Evolutionary conservation across 2,113 vertebrate species (phyloP).

Genomic region (Albula goreensis): DNA sequence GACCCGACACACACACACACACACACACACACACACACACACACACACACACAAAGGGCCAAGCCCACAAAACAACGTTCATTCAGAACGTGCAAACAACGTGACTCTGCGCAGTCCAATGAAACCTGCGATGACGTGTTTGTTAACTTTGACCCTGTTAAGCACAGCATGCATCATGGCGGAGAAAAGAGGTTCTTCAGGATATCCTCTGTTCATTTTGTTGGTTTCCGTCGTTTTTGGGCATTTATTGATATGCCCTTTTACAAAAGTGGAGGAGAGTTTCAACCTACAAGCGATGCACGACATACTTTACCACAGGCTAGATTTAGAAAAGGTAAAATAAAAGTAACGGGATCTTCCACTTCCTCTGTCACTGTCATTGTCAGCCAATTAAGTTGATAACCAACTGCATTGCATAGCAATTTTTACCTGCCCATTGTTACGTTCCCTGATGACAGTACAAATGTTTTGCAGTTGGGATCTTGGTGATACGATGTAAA

Average conservation of each 20-base stretch:
- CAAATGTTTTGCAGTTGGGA: no score
- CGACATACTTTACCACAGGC: slow-evolving; percentile 85
- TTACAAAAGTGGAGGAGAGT: slow-evolving; percentile 95
- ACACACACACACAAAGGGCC: no score
- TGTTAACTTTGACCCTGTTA: background rate
- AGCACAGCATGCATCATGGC: slow-evolving; percentile 66
- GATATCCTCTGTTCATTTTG: slow-evolving; percentile 62
- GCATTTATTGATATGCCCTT: slow-evolving; percentile 85
- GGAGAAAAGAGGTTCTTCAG: slow-evolving; percentile 60
- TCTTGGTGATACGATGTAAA: no score
- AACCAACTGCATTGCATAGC: no score
- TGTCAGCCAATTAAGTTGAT: no score
- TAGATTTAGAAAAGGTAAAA: slow-evolving; percentile 81
- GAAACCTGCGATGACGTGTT: background rate
- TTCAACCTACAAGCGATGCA: slow-evolving; percentile 92
- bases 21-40: no score
- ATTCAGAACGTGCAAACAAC: background rate
- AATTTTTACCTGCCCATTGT: no score
- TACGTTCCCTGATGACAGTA: no score
- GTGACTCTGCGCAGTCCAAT: background rate
- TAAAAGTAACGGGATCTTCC: background rate
- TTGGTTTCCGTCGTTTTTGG: slow-evolving; percentile 64
- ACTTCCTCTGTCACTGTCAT: background rate
- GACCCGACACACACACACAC: no score
- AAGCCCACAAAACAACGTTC: background rate